Evolutionary conservation across 2,888 invertebrate genomes (phyloP), one percentile per base, ranked within the genome.

Genomic region (Teleiodes luculella): DNA sequence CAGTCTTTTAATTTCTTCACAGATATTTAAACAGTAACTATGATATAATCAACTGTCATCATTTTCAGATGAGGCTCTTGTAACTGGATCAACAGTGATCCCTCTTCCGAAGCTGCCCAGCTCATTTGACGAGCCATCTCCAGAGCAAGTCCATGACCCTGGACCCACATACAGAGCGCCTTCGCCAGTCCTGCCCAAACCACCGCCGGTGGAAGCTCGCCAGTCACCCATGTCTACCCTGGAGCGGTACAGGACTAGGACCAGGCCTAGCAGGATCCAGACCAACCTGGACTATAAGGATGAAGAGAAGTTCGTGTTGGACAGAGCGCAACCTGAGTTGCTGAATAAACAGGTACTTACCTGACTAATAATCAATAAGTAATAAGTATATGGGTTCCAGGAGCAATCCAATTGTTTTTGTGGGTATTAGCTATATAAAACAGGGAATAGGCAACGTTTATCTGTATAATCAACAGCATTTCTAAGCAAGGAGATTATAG

Each of bases 271-370:
- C 20, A 75, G 83, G 67, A 86, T 88, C 52, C 80, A 83, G 57
- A 80, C 78, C 0, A 80, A 66, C 48, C 53, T 78, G 50, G 86
- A 79, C 43, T 77, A 72, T 52, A 78, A 71, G 56, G 77, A 86
- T 78, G 92, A 96, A 84, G 93, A 93, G 87, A 91, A 95, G 87
- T 92, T 93, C 71, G 92, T 94, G 78, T 87, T 94, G 86, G 93
- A 96, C 86, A 86, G 91, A 60, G 91, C 91, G 56, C 91, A 91
- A 64, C 91, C 91, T 28, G 92, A 93, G 65, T 85, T 80, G 61
- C 79, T 90, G 61, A 87, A 88, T 67, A 90, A 90, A 62, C 89
- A 90, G 83, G 90, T 41, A 11, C 24, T 6, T 24, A 4, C 6
- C 24, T 4, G 6, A 24, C n/a, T n/a, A n/a, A n/a, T n/a, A n/a